Evolutionary conservation across 2,113 vertebrate species (phyloP).

Genomic region (Xenopus borealis): DNA sequence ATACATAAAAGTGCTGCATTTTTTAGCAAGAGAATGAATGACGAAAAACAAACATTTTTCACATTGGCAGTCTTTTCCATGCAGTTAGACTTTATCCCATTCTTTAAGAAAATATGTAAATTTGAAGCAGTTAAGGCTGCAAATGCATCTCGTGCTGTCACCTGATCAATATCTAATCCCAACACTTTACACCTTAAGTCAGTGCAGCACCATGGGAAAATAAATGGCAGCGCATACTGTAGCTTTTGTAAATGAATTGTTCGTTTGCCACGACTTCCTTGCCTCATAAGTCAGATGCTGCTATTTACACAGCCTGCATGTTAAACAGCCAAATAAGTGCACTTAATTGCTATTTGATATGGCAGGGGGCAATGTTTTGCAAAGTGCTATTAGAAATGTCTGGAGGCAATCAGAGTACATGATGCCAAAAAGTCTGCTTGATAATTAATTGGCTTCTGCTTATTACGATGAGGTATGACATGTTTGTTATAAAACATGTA

Average conservation of each 20-base stretch:
- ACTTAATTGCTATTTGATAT: slow-evolving; percentile 36
- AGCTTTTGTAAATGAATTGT: slow-evolving; percentile 40
- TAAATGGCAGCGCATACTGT: slow-evolving; percentile 15
- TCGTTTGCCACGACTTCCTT: slow-evolving; percentile 10
- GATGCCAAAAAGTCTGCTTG: slow-evolving; percentile 50
- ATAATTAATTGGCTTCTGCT: slow-evolving; percentile 52
- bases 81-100: background rate
- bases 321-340: slow-evolving; percentile 16
- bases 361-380: slow-evolving; percentile 29
- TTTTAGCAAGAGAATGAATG: background rate
- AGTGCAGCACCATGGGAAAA: slow-evolving; percentile 12
- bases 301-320: slow-evolving; percentile 27
- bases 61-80: background rate
- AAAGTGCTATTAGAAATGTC: slow-evolving; percentile 29
- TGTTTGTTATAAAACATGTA: too few species aligned
- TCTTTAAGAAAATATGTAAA: background rate
- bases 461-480: slow-evolving; percentile 16
- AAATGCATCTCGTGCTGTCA: slow-evolving; percentile 28
- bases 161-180: slow-evolving; percentile 41
- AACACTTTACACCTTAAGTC: slow-evolving; percentile 26
- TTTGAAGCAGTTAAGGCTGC: slow-evolving; percentile 14
- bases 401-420: slow-evolving; percentile 43
- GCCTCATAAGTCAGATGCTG: slow-evolving; percentile 28
- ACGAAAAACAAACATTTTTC: background rate
- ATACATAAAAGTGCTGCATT: too few species aligned